Base-by-base conservation (phyloP, 2,797 vertebrate species). In the Lerista edwardsae region DNA sequence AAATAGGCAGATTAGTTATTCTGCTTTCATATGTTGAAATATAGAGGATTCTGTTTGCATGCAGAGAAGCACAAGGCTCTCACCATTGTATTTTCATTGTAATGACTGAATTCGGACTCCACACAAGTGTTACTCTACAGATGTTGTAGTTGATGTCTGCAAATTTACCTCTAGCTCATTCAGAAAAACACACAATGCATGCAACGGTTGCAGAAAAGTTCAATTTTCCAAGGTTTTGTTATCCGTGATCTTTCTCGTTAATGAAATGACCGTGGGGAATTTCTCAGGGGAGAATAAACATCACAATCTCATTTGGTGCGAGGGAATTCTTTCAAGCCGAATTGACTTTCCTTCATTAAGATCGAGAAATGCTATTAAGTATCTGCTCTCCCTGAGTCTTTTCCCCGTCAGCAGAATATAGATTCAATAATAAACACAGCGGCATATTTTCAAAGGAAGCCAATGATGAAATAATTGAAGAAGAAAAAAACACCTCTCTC, bases 261-360 rank as follows among this genome's bases (percentile, higher is more conserved):
- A 88, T 88, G 73, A 90, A 92, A 92, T 92, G 90, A 88, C 72
- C 80, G 65, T 15, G 85, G 76, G 15, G 79, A 86, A 73, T 90
- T 85, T 87, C 88, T 90, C 83, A 67, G n/a, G 85, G 89, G 89
- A 90, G 80, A 86, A 85, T 57, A 86, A 90, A 77, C 65, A 92
- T 55, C 64, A 71, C 68, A 86, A 62, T 23, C 68, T 90, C 80
- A 82, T 91, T 91, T 89, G 84, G 69, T 73, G 75, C 19, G 19
- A 80, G 61, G 88, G 84, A 91, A 89, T 87, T 90, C 79, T 89
- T 89, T 80, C 86, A 90, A 87, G 87, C 69, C 79, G 31, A 89
- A 91, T 78, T 4, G 76, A 84, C 79, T 87, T 71, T 87, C 39
- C 57, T 65, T 57, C 67, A 85, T 88, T 84, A 91, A 89, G 87